phyloP scores from a whole-genome alignment of 2,888 invertebrate species.

The Acleris laterana region DNA sequence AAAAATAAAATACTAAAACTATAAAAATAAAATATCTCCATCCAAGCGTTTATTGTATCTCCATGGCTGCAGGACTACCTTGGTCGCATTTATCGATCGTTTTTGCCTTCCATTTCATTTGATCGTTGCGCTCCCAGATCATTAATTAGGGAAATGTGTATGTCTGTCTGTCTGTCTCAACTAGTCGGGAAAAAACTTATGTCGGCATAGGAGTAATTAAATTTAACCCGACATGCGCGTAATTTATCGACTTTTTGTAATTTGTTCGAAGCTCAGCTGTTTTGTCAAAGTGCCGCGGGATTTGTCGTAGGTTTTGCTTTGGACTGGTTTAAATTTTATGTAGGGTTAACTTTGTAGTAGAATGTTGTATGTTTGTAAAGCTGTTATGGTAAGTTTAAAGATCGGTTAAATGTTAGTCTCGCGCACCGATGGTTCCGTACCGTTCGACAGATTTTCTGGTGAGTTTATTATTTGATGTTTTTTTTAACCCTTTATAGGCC shows the following conservation, averaged over 20 bases:
- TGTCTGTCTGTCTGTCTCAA: conserved; percentile 49
- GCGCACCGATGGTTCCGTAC: no score
- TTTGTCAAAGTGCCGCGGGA: conserved; percentile 26
- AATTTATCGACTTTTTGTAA: conserved; percentile 34
- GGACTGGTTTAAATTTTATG: neutral
- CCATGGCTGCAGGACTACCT: conserved; percentile 48
- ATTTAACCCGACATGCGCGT: conserved; percentile 33
- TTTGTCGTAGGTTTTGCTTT: neutral
- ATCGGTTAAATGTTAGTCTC: no score
- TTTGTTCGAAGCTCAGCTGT: conserved; percentile 18
- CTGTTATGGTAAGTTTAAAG: no score
- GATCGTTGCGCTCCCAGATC: conserved; percentile 61
- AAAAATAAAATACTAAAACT: no score
- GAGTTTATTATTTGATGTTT: no score
- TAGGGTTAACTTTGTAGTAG: no score
- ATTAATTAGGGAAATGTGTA: conserved; percentile 73
- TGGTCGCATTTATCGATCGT: conserved; percentile 56
- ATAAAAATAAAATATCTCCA: neutral
- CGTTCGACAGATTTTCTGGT: no score
- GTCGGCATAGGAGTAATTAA: conserved; percentile 32
- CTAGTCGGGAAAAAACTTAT: conserved; percentile 29
- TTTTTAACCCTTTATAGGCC: no score
- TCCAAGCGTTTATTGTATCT: conserved; percentile 24
- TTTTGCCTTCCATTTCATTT: conserved; percentile 64
- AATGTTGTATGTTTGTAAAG: no score